Conservation (phyloP, 2,888 invertebrate genomes). For the Tridacna crocea region DNA sequence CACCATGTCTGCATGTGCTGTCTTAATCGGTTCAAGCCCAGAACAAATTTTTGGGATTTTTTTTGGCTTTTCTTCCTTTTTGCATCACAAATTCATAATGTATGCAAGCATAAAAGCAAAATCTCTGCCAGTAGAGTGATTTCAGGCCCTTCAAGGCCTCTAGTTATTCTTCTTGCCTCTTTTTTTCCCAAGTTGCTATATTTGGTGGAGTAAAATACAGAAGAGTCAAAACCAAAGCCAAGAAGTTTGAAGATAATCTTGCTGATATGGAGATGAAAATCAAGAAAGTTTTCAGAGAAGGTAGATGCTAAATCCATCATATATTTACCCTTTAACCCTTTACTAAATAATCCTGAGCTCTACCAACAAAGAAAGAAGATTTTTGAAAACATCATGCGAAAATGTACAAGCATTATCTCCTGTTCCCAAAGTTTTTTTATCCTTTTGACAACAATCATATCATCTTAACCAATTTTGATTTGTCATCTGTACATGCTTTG, state of each 20-base stretch:
- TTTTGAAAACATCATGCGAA: background rate
- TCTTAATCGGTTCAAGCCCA: too few relatives aligned
- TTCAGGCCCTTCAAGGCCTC: too few relatives aligned
- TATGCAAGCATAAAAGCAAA: too few relatives aligned
- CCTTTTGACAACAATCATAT: background rate
- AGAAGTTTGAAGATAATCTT: constrained; percentile 40
- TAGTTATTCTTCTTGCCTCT: background rate
- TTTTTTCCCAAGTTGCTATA: background rate
- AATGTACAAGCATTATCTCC: background rate
- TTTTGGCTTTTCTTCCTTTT: too few relatives aligned
- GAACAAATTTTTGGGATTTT: too few relatives aligned
- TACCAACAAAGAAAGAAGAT: background rate
- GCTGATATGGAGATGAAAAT: constrained; percentile 54
- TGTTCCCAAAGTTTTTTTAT: background rate
- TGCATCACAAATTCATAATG: too few relatives aligned
- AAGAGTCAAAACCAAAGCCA: constrained; percentile 26
- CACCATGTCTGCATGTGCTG: too few relatives aligned
- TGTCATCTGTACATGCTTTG: too few relatives aligned
- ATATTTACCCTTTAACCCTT: background rate
- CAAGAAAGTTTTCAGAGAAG: constrained; percentile 52
- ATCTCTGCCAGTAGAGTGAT: too few relatives aligned
- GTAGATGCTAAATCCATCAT: constrained; percentile 4
- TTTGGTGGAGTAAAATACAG: constrained; percentile 28
- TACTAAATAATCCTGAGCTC: background rate
- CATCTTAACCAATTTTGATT: background rate